Evolutionary conservation across 2,888 invertebrate species (phyloP), one percentile per base, ranked within the genome.

Genomic region (Melinaea marsaeus): DNA sequence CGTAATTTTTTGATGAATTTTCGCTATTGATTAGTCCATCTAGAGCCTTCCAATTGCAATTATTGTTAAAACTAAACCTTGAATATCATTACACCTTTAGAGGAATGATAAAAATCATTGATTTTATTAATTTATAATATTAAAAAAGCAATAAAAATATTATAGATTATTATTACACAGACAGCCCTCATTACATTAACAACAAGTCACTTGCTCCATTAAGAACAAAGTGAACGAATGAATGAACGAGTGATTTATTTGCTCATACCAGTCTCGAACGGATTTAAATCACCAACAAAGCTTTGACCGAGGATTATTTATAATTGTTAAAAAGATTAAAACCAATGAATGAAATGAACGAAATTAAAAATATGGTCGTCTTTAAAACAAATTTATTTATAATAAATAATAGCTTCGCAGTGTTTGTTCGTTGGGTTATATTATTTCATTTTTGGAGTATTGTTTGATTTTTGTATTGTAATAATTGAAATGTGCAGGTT

Each of bases 211-310:
- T 65, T 68, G 55, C 35, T 42, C 59, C 51, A 57, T 65, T 59
- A 48, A 59, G 64, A 65, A 61, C 59, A 59, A 58, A 59, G 59
- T 65, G 65, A 65, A 67, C 65, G 63, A 61, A 58, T 65, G 67
- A 65, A 63, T 80, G 84, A 83, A 75, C 77, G 77, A 71, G 76
- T 81, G 82, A 83, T 80, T 83, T 84, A 84, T 84, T 84, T 80
- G 81, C 78, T 37, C 54, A 37, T 55, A 57, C 75, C 75, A 72
- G 73, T 67, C 74, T 77, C 79, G 82, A 77, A 78, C 76, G 80
- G 76, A 71, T 79, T 77, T 80, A 81, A 82, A 83, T 83, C 79
- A 83, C 79, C 77, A 75, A 82, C 82, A 84, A 83, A 83, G 86
- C 84, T 81, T 83, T 81, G 82, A 80, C 77, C 76, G 77, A 75